Percentiles rank a stretch among this genome's conserved stretches.
These are phyloP conservation scores for Oxycera nigricornis DNA, from an alignment of 2,888 invertebrate species.

Conservation along the genomic window DNA sequence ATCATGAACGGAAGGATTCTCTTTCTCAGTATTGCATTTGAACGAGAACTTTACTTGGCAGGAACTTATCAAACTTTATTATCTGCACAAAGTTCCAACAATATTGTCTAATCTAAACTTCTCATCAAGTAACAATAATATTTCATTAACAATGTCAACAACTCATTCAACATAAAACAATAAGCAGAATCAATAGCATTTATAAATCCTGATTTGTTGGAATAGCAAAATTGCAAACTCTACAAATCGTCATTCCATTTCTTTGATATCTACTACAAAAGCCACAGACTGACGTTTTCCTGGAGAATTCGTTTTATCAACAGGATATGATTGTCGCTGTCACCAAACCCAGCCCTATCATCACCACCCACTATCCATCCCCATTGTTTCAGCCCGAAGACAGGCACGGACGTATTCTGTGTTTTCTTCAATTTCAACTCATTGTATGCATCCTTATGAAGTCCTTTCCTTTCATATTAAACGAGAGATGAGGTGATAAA, in stretches of 20 bases:
- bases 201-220: neutral
- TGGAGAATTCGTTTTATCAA: neutral
- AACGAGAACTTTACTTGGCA: too few relatives aligned
- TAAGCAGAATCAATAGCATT: neutral
- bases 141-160: too few relatives aligned
- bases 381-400: neutral
- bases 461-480: conserved; percentile 11
- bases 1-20: too few relatives aligned
- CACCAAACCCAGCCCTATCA: neutral
- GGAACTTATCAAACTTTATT: too few relatives aligned
- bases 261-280: neutral
- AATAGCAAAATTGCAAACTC: neutral
- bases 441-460: neutral
- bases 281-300: neutral
- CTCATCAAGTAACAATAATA: too few relatives aligned
- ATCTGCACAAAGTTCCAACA: too few relatives aligned
- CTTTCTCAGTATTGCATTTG: too few relatives aligned
- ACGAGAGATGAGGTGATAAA: conserved; percentile 29
- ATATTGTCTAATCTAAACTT: too few relatives aligned
- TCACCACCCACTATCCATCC: neutral
- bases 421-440: neutral
- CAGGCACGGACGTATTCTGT: neutral
- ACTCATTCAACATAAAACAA: neutral
- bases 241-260: neutral
- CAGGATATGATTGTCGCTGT: neutral